Evolutionary conservation across 2,113 vertebrate genomes (phyloP), one percentile per base, ranked within the genome.

Genomic region (Lynx canadensis): DNA sequence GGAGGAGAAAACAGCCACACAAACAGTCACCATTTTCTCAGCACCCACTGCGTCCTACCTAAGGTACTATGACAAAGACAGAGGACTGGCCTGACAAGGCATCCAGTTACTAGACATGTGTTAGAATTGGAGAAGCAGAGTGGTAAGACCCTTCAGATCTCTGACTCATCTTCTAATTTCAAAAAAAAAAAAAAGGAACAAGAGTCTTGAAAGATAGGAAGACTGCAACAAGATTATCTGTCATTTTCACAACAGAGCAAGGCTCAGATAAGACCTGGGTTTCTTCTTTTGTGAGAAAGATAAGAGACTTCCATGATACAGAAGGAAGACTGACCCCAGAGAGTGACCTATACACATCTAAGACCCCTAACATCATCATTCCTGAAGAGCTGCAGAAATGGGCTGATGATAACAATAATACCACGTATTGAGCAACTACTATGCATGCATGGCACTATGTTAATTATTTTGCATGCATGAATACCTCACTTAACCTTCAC

Each of bases 151-250:
- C 15, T 63, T 45, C 25, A 52, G 18, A 45, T 45, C 31, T 25
- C 78, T 78, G 76, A 71, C 25, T 3, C 19, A 81, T 36, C 5
- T 74, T 11, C 31, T 69, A 38, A 79, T 89, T 96, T 23, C 21
- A 60, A 84, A 91, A 96, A 83, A 76, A 92, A 7, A 79, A 76
- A 91, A 91, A 63, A 66, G 5, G 16, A 92, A 79, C 31, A 73
- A 41, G 68, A 63, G 29, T 27, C 23, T 18, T 16, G 52, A 83
- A 80, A 73, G 16, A 12, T 18, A 4, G 13, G 10, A 57, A 36
- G 19, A 52, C 29, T 57, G 36, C 41, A 92, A 71, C 5, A 31
- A 9, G 3, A 36, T 78, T 88, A 69, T 41, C 63, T 23, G 36
- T 93, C 93, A 78, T 29, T 76, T 87, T 50, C 31, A 74, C 63